Conservation (phyloP, 2,113 vertebrate genomes). For the Irena cyanogastra region DNA sequence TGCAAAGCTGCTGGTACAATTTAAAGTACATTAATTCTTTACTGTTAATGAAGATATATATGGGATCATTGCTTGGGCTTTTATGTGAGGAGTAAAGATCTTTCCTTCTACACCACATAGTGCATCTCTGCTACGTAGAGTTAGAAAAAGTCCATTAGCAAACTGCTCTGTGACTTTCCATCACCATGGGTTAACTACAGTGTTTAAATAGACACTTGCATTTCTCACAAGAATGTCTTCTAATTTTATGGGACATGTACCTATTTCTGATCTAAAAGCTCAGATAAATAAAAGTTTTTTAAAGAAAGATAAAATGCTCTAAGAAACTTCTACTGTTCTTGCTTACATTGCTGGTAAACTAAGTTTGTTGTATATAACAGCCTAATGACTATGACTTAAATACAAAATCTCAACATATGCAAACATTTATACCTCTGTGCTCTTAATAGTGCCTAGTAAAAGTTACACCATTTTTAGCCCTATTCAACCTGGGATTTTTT, state of each 20-base stretch:
- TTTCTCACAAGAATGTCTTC: not conserved
- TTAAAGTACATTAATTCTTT: not conserved
- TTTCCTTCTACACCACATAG: not conserved
- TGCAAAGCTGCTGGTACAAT: not conserved
- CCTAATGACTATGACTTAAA: not conserved
- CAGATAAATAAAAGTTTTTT: not conserved
- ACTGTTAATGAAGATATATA: not conserved
- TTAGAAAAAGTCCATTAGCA: not conserved
- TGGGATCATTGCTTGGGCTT: not conserved
- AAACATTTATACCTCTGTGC: not conserved
- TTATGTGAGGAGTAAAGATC: not conserved
- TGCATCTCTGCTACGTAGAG: not conserved
- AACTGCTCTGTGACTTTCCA: not conserved
- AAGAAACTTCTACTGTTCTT: not conserved
- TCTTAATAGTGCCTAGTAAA: not conserved
- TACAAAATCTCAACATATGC: not conserved
- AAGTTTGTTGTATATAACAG: not conserved
- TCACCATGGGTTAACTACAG: not conserved
- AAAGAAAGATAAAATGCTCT: not conserved
- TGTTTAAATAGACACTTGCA: not conserved
- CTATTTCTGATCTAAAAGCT: not conserved
- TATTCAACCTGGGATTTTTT: not conserved
- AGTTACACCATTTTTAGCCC: not conserved
- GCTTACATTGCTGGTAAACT: not conserved
- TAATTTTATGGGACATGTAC: not conserved